Percentiles rank a stretch among this genome's conserved stretches.
Conservation (phyloP, 2,113 vertebrate species). For the Clarias magur region DNA sequence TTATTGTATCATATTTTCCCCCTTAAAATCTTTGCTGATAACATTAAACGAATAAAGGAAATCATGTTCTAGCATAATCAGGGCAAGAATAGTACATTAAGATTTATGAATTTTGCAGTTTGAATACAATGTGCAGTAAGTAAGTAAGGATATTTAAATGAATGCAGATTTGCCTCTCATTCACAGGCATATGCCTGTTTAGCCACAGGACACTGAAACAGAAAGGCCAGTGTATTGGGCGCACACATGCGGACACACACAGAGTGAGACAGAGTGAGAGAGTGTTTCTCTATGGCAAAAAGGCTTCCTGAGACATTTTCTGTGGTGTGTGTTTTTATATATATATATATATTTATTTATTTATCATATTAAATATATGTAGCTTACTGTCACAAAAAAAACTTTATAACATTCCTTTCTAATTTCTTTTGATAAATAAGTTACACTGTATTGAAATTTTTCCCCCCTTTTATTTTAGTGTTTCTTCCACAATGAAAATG, state of each 20-base stretch:
- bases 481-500: neutral
- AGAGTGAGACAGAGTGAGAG: neutral
- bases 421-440: neutral
- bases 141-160: conserved; percentile 44
- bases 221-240: conserved; percentile 36
- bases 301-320: neutral
- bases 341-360: no score
- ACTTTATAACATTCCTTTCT: neutral
- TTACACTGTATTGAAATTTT: neutral
- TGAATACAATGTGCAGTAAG: neutral
- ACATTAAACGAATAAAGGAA: neutral
- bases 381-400: neutral
- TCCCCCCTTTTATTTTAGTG: neutral
- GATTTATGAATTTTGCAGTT: neutral
- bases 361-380: neutral
- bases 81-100: neutral
- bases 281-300: neutral
- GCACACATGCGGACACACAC: neutral
- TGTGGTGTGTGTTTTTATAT: no score
- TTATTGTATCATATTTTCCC: neutral
- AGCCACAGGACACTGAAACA: conserved; percentile 32
- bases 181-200: conserved; percentile 19
- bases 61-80: neutral
- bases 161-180: conserved; percentile 30
- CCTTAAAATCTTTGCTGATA: neutral